Evolutionary conservation across 2,888 invertebrate species (phyloP), one percentile per base, ranked within the genome.

Genomic region (Drosophila eohydei): DNA sequence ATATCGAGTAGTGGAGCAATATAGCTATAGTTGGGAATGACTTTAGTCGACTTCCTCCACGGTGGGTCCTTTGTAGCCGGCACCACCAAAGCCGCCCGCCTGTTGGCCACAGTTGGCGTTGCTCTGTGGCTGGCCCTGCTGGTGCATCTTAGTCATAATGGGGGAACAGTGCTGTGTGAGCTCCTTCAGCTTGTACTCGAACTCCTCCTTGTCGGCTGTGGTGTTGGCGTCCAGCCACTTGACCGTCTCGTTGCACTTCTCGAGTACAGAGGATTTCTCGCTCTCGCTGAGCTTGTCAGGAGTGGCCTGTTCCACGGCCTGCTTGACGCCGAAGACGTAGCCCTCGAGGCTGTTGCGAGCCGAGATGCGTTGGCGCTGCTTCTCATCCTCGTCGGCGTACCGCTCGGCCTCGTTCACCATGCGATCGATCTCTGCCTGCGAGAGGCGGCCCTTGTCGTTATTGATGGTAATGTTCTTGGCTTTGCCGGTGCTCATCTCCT

Each of bases 401-500:
- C 21, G 21, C 21, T 21, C 21, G 21, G 21, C 21, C 21, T 21
- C 21, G 21, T 21, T 21, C 21, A 21, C 21, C 21, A 21, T 21
- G 21, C 21, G 21, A 21, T 21, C 21, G 21, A 21, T 21, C 21
- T 21, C 21, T 21, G 21, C 21, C 21, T 21, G 21, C 21, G 21
- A 21, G 21, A 97, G 93, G 9, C 97, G 94, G 0, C 96, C 96
- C 88, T 95, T 96, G 93, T 97, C 96, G 93, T 97, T 97, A 90
- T 96, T 96, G 76, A 97, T 97, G 48, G 95, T 95, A 75, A 97
- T 96, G 90, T 95, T 95, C 92, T 95, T 96, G 71, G 94, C 95
- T 78, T 95, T 95, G 28, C 94, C 95, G 0, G 94, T 94, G 85
- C 94, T 94, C 91, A 94, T 94, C 72, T 95, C 95, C 68, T 95